Evolutionary conservation across 2,797 vertebrate species (phyloP), one percentile per base, ranked within the genome.

Genomic region (Diplodus puntazzo): DNA sequence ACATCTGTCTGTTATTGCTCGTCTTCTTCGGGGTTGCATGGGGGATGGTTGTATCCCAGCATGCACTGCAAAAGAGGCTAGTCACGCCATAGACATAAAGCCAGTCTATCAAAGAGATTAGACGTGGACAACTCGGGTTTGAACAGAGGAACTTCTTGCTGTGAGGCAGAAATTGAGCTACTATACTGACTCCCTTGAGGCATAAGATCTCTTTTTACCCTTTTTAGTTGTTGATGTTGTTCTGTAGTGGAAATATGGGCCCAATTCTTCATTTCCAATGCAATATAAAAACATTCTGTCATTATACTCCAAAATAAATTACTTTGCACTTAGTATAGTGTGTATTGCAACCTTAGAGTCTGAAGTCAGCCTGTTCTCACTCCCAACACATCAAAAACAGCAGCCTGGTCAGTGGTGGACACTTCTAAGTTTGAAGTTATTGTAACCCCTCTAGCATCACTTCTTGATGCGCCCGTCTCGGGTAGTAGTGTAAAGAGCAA

Each of bases 21-120:
- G 52, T 68, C 16, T 13, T 65, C n/a, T n/a, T 73, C 12, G 17
- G 20, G 23, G n/a, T 49, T 45, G 39, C 43, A 39, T 34, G 21
- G n/a, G 14, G 18, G 49, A 11, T 20, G 14, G 25, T 11, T 34
- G 16, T 30, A 12, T 49, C 46, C 49, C 66, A 53, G 52, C 62
- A 58, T 74, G 61, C 62, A 67, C 5, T 42, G 57, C 12, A 23
- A 21, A 52, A 52, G 27, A 62, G 25, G 3, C 17, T 23, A 23
- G 30, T 5, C 3, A 27, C 30, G 45, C 34, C 6, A 5, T 11
- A 20, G 59, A 45, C 55, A 46, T 2, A 42, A 50, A 70, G 23
- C 25, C 68, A 63, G 54, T 63, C 50, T 63, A 43, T 81, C 60
- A 71, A 53, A 79, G 43, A 48, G 45, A 69, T 43, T 21, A 73